Evolutionary conservation across 2,888 invertebrate species (phyloP).

Genomic region (Panopea generosa): DNA sequence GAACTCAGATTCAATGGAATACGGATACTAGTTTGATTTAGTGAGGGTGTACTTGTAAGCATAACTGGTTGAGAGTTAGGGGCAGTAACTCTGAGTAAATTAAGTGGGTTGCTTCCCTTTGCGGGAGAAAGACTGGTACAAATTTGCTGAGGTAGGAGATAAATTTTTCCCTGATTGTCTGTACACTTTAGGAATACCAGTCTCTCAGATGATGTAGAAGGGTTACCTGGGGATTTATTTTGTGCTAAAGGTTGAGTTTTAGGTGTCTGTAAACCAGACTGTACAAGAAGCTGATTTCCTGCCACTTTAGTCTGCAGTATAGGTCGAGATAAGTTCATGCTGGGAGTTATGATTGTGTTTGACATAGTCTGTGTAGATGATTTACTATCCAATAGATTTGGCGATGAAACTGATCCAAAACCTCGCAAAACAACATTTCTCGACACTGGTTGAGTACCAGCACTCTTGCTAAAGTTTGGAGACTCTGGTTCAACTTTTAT

Average conservation of each 20-base stretch:
- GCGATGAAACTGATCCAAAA: slow-evolving; percentile 44
- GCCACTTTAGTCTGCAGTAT: background rate
- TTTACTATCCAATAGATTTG: slow-evolving; percentile 8
- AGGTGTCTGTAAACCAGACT: slow-evolving; percentile 31
- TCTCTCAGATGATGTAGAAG: slow-evolving; percentile 41
- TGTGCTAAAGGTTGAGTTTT: slow-evolving; percentile 2
- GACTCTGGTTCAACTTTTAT: slow-evolving; percentile 3
- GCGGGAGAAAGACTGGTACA: slow-evolving; percentile 40
- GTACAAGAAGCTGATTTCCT: slow-evolving; percentile 1
- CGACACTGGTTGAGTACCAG: slow-evolving; percentile 18
- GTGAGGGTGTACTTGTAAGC: background rate
- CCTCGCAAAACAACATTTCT: slow-evolving; percentile 52
- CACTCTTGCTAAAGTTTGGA: slow-evolving; percentile 12
- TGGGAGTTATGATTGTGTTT: background rate
- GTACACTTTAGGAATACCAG: slow-evolving; percentile 69
- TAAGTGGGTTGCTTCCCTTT: slow-evolving; percentile 16
- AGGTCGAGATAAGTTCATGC: background rate
- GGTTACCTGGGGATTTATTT: slow-evolving; percentile 25
- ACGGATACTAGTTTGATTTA: background rate
- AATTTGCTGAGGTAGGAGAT: slow-evolving; percentile 77
- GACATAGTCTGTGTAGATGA: background rate
- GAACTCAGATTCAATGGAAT: background rate
- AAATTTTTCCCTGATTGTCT: slow-evolving; percentile 76
- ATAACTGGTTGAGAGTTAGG: slow-evolving; percentile 28
- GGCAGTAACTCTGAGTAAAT: slow-evolving; percentile 15